Conservation (phyloP, 2,888 invertebrate genomes). For the Bugula neritina region DNA sequence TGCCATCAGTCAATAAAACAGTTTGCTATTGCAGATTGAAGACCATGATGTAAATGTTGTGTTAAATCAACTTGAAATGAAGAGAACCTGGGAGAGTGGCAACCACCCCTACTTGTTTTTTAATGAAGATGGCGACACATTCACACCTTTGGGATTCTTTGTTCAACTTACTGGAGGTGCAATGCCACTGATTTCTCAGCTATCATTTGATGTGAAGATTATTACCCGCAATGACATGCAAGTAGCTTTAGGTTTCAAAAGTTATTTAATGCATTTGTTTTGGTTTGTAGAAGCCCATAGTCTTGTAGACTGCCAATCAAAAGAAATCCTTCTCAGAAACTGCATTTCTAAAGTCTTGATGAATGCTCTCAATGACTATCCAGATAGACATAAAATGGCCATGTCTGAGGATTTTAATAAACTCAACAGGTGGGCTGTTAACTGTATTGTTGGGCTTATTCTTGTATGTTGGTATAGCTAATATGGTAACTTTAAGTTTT, state of each 20-base stretch:
- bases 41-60: conserved; percentile 26
- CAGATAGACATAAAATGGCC: not conserved
- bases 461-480: no score
- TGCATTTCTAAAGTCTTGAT: not conserved
- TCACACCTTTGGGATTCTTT: conserved; percentile 48
- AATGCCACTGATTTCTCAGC: no score
- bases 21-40: not conserved
- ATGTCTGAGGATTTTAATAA: not conserved
- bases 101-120: conserved; percentile 50
- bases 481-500: no score
- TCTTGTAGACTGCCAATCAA: not conserved
- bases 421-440: not conserved
- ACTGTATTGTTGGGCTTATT: no score
- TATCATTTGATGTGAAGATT: no score
- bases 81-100: conserved; percentile 41
- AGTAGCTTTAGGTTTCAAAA: no score
- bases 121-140: conserved; percentile 41
- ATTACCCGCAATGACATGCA: no score
- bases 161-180: no score
- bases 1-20: no score
- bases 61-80: conserved; percentile 35
- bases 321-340: not conserved
- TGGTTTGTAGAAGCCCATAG: no score
- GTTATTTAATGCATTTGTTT: no score
- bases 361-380: not conserved